Evolutionary conservation across 1,140 invertebrate species (phyloP), one percentile per base, ranked within the genome.

Genomic region (Pseudomyrmex concolor): DNA sequence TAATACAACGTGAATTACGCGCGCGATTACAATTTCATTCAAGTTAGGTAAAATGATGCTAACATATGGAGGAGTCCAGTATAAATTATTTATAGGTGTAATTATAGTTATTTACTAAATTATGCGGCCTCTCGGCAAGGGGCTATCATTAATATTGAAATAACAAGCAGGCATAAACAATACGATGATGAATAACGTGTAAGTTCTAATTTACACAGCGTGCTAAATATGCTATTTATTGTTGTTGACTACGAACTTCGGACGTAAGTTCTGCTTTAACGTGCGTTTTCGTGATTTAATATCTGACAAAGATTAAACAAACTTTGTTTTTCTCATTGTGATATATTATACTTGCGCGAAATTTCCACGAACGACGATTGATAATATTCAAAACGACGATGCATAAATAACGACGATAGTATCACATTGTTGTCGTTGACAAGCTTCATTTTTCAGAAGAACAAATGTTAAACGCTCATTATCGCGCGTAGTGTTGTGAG

Each of bases 21-120:
- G 50, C 51, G 19, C n/a, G 50, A 57, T 57, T 22, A 50, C 17
- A 78, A 70, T 78, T 68, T 67, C 10, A 25, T 45, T 70, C 19
- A 48, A 10, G 19, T 19, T 48, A 54, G 22, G 25, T 59, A 48
- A 13, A 63, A 34, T 17, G 13, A 1, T 50, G n/a, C 7, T n/a
- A 48, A 63, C 57, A 12, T 25, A 25, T 22, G 54, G 43, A 70
- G 43, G 13, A 45, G 2, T 51, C 63, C 1, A 34, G 1, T n/a
- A 57, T 68, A 2, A 68, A 57, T 78, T 12, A 57, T 78, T 78
- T 12, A 48, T 57, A 19, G 15, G 10, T 45, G 43, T 57, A 19
- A 57, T 34, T 34, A 34, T 34, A 34, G 34, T 34, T 34, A 34
- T 57, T 63, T 63, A 51, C 7, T 60, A 34, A 22, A 51, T 74